Conservation (phyloP, 2,113 vertebrate genomes). For the Cygnus buccinator region DNA sequence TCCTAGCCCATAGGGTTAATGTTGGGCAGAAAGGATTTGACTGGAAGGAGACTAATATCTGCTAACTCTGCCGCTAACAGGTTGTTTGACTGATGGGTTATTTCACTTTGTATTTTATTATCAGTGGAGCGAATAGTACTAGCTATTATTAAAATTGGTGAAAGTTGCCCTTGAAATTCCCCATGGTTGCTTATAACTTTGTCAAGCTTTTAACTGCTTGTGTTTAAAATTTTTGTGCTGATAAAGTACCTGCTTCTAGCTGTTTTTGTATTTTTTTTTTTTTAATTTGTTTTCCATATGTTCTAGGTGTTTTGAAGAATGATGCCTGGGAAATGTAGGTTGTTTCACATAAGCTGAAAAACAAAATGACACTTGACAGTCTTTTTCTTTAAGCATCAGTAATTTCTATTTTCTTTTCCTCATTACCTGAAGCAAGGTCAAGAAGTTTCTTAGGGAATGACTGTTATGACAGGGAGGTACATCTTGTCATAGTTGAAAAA, state of each 20-base stretch:
- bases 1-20: neutral
- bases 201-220: neutral
- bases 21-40: neutral
- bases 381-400: neutral
- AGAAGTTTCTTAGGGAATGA: neutral
- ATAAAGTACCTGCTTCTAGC: neutral
- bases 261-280: neutral
- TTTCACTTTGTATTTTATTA: conserved; percentile 42
- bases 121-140: neutral
- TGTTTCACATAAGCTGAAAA: neutral
- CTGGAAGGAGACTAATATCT: conserved; percentile 8
- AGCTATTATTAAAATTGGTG: neutral
- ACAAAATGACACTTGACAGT: neutral
- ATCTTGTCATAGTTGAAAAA: neutral
- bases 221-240: neutral
- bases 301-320: neutral
- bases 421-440: neutral
- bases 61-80: neutral
- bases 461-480: neutral
- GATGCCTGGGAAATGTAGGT: neutral
- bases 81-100: conserved; percentile 21
- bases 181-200: neutral
- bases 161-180: conserved; percentile 31
- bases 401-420: conserved; percentile 3
- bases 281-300: neutral